Evolutionary conservation across 2,888 invertebrate species (phyloP).

Genomic region (Eupelmus urozonus): DNA sequence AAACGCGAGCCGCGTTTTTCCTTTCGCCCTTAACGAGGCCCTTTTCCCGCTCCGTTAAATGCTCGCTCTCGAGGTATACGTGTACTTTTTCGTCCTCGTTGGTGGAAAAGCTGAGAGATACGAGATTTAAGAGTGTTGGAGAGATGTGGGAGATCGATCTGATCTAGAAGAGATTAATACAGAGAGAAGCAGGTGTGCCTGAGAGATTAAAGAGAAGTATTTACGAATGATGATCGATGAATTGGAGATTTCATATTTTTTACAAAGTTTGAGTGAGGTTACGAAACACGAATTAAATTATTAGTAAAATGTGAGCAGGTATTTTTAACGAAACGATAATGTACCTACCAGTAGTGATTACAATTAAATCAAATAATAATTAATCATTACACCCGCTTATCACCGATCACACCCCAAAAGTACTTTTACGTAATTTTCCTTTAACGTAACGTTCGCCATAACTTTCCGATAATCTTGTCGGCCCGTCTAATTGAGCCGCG

Average conservation of each 20-base stretch:
- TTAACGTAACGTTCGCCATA: no score
- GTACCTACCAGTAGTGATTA: no score
- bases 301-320: no score
- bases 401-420: no score
- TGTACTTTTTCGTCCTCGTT: not conserved
- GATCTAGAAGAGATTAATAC: constrained; percentile 35
- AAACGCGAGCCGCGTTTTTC: constrained; percentile 31
- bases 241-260: no score
- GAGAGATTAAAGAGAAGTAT: constrained; percentile 1
- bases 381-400: no score
- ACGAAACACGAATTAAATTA: not conserved
- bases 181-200: constrained; percentile 11
- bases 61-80: constrained; percentile 58
- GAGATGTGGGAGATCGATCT: constrained; percentile 22
- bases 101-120: not conserved
- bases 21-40: constrained; percentile 66
- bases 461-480: constrained; percentile 4
- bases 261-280: constrained; percentile 3
- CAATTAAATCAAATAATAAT: no score
- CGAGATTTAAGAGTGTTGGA: not conserved
- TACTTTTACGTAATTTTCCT: no score
- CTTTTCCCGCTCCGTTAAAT: constrained; percentile 67
- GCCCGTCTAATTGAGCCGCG: constrained; percentile 35
- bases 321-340: no score
- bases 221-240: constrained; percentile 21